Evolutionary conservation across 2,113 vertebrate species (phyloP).

Genomic region (Ageneiosus marmoratus): DNA sequence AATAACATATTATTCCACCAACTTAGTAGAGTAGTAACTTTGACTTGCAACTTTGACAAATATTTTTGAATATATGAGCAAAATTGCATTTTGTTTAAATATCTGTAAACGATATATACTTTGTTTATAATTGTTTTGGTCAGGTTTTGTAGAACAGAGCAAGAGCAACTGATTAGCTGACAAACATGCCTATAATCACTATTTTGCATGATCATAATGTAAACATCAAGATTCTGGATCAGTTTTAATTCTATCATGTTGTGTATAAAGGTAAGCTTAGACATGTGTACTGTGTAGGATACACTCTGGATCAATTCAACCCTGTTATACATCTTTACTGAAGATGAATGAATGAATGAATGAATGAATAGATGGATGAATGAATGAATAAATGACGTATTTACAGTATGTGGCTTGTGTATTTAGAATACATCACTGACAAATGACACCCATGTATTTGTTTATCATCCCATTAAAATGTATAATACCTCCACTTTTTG

Average conservation of each 20-base stretch:
- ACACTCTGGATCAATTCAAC: neutral
- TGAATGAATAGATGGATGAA: neutral
- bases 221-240: neutral
- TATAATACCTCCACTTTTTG: neutral
- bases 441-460: neutral
- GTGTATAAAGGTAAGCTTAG: neutral
- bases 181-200: neutral
- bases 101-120: neutral
- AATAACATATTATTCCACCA: neutral
- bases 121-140: neutral
- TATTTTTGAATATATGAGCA: neutral
- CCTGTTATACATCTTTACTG: neutral
- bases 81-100: neutral
- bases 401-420: neutral
- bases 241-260: neutral
- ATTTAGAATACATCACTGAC: too few species aligned
- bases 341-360: neutral
- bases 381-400: neutral
- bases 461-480: neutral
- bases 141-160: neutral
- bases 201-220: neutral
- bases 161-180: neutral
- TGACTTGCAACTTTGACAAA: conserved; percentile 3
- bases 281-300: neutral
- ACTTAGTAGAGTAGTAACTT: neutral